These are phyloP conservation scores for Pelochelys cantorii DNA, from an alignment of 2,797 vertebrate species.

Conservation along the genomic window DNA sequence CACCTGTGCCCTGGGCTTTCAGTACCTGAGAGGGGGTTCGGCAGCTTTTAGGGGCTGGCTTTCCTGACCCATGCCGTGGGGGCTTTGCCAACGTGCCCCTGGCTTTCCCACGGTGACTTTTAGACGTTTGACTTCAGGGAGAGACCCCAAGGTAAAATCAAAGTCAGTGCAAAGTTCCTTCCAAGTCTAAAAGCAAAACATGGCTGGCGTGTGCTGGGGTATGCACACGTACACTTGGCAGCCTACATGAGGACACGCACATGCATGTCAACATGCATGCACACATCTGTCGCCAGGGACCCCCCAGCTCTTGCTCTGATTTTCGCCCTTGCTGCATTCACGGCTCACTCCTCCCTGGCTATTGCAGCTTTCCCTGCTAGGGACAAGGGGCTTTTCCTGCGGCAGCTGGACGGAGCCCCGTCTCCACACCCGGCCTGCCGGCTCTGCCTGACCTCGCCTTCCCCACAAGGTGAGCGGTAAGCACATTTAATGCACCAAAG, in stretches of 20 bases:
- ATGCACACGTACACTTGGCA: accelerated
- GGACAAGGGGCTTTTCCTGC: neutral
- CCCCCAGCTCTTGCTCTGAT: neutral
- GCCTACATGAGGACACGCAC: accelerated
- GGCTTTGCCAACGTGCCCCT: neutral
- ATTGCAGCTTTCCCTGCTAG: neutral
- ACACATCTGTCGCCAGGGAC: neutral
- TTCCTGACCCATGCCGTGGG: too few relatives aligned
- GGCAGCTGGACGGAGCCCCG: neutral
- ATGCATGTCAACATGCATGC: accelerated
- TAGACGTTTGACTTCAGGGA: neutral
- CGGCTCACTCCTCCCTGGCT: neutral
- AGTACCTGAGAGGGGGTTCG: neutral
- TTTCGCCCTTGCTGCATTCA: neutral
- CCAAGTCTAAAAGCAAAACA: neutral
- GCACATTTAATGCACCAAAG: neutral
- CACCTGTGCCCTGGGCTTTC: neutral
- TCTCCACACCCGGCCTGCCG: neutral
- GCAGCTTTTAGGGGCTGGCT: too few relatives aligned
- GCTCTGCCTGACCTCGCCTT: neutral
- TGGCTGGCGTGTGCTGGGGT: accelerated
- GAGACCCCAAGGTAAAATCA: neutral
- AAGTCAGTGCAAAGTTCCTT: neutral
- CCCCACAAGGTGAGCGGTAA: neutral
- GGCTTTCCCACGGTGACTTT: too few relatives aligned